phyloP scores from a whole-genome alignment of 1,140 invertebrate species.

The Diorhabda sublineata region DNA sequence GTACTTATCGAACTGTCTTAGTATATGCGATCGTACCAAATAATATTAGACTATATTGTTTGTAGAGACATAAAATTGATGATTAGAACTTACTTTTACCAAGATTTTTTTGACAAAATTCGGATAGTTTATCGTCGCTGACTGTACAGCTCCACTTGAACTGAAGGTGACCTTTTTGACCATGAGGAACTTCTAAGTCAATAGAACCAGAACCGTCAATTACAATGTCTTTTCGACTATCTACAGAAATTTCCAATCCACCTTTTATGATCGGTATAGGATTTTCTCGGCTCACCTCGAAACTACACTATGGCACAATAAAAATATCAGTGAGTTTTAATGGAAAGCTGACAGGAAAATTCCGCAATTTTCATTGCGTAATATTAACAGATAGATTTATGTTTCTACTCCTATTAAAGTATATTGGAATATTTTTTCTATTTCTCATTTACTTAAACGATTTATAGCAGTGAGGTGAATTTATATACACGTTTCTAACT shows the following conservation, averaged over 20 bases:
- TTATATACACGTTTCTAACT: too few relatives aligned
- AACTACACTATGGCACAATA: background rate
- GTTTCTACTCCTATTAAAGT: too few relatives aligned
- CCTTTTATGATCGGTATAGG: background rate
- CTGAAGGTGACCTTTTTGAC: background rate
- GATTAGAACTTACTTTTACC: background rate
- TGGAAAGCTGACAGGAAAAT: too few relatives aligned
- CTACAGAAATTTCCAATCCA: background rate
- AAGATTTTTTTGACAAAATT: background rate
- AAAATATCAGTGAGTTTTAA: background rate
- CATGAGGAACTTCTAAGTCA: background rate
- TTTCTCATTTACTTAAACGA: too few relatives aligned
- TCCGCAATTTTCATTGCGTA: too few relatives aligned
- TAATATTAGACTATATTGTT: too few relatives aligned
- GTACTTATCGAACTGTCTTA: too few relatives aligned
- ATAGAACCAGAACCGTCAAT: background rate
- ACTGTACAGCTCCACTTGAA: background rate
- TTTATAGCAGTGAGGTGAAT: too few relatives aligned
- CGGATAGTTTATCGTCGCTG: background rate
- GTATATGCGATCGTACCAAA: too few relatives aligned
- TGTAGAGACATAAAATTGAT: too few relatives aligned
- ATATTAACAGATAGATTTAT: too few relatives aligned
- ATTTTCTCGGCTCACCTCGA: background rate
- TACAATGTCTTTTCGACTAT: background rate
- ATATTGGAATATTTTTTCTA: too few relatives aligned